Base-by-base conservation (phyloP, 1,140 invertebrate species). In the Galendromus occidentalis region DNA sequence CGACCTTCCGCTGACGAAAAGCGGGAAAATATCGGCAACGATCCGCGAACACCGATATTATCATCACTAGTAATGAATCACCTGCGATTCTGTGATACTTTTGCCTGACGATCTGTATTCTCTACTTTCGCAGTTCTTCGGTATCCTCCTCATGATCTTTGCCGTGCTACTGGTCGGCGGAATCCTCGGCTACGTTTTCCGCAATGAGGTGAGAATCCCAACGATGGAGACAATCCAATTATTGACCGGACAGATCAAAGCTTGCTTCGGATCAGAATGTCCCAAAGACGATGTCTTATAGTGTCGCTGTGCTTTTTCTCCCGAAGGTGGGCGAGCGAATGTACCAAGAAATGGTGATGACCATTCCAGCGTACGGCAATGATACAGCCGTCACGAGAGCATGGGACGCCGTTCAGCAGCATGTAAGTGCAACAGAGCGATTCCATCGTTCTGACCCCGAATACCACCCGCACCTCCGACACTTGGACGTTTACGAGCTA, bases 121-220 rank as follows among this genome's bases (percentile, higher is more conserved):
- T 68, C 45, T 71, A 41, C 74, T 81, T 82, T 30, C 79, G n/a
- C n/a, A 90, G 87, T 91, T 91, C 74, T 87, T 87, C 75, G 86
- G 90, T 70, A 78, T 88, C n/a, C 79, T 91, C 41, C 83, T 89
- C 69, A 78, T 89, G 66, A 82, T 91, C 65, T 89, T 90, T 73
- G 84, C 90, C 64, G 85, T 84, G 64, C 85, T 91, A 81, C 75
- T 91, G 66, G 84, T 91, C 69, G 88, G 87, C 18, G 88, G 87
- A 12, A 85, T 90, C 63, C 77, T 91, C 45, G 85, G 85, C 22
- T 90, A 88, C 72, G 86, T 91, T 41, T 91, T 88, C 76, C 80
- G 85, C 45, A 83, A 67, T 12, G 44, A 47, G 64, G 39, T 65
- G 25, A 33, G 64, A n/a, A n/a, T n/a, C n/a, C n/a, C n/a, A n/a